These are phyloP conservation scores for Hydropsyche tenuis DNA, from an alignment of 1,140 invertebrate genomes.

Conservation along the genomic window DNA sequence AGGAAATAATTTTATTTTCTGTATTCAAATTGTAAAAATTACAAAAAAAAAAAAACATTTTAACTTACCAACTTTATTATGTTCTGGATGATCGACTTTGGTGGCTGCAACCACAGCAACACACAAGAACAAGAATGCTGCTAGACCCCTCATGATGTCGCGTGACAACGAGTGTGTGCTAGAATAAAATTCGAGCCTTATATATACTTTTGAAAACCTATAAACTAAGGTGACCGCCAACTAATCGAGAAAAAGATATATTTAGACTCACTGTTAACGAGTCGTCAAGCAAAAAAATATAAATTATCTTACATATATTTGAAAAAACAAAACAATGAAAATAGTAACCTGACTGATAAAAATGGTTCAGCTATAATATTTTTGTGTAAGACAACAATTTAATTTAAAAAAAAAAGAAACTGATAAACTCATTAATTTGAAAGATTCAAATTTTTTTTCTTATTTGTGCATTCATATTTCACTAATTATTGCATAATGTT, in stretches of 20 bases:
- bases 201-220: slow-evolving; percentile 18
- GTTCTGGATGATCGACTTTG: slow-evolving; percentile 12
- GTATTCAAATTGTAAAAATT: neutral
- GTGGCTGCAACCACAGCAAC: slow-evolving; percentile 44
- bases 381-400: too few species aligned
- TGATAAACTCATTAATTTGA: too few species aligned
- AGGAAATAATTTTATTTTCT: slow-evolving; percentile 9
- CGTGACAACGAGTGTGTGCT: slow-evolving; percentile 21
- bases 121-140: slow-evolving; percentile 45
- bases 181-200: neutral
- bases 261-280: neutral
- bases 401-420: too few species aligned
- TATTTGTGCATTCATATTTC: too few species aligned
- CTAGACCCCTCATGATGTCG: slow-evolving; percentile 44
- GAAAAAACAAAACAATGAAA: neutral
- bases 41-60: neutral
- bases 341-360: neutral
- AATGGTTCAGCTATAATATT: too few species aligned
- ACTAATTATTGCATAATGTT: too few species aligned
- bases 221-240: slow-evolving; percentile 22
- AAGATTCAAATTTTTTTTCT: too few species aligned
- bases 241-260: neutral
- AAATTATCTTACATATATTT: neutral
- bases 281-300: neutral
- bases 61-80: slow-evolving; percentile 37